These are phyloP conservation scores for Rhopilema esculentum DNA, from an alignment of 30 jellyfish, hydroid and myxozoan genomes.

Conservation along the genomic window DNA sequence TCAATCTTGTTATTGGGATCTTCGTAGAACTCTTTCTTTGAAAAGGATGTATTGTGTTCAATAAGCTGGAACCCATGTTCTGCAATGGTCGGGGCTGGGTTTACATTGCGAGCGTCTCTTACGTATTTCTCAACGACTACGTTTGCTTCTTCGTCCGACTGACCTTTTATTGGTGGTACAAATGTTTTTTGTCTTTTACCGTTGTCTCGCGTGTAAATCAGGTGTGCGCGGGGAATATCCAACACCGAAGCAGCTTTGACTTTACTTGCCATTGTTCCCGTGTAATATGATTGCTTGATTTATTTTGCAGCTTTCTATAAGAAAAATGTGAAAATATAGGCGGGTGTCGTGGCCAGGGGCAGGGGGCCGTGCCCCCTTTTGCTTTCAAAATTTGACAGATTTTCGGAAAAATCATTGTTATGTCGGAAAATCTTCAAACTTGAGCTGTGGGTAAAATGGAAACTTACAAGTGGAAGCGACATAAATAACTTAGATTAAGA, in stretches of 20 bases:
- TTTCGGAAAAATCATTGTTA: background rate
- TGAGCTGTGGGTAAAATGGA: no score
- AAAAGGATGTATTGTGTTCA: slow-evolving; percentile 26
- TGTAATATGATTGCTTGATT: background rate
- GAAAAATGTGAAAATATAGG: background rate
- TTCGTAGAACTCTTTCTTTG: slow-evolving; percentile 49
- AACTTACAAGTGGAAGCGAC: no score
- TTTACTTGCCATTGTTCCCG: background rate
- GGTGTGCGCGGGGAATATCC: slow-evolving; percentile 39
- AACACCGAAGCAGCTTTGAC: slow-evolving; percentile 12
- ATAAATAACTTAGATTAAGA: no score
- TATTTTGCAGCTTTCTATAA: background rate
- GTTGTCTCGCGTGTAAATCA: slow-evolving; percentile 55
- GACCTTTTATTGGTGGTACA: slow-evolving; percentile 36
- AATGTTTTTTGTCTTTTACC: slow-evolving; percentile 36
- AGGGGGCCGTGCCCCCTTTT: no score
- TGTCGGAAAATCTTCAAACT: no score
- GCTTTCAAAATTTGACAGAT: background rate
- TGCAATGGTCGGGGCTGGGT: slow-evolving; percentile 29
- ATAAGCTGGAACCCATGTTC: slow-evolving; percentile 61
- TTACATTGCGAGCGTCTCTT: slow-evolving; percentile 41
- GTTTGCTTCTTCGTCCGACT: slow-evolving; percentile 7
- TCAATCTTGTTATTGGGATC: slow-evolving; percentile 30
- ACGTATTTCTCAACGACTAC: slow-evolving; percentile 35
- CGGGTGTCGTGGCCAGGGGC: no score